A percentile compares a stretch with the other conserved stretches of the same genome.
Conservation (phyloP, 2,113 vertebrate species). For the Mobula birostris region DNA sequence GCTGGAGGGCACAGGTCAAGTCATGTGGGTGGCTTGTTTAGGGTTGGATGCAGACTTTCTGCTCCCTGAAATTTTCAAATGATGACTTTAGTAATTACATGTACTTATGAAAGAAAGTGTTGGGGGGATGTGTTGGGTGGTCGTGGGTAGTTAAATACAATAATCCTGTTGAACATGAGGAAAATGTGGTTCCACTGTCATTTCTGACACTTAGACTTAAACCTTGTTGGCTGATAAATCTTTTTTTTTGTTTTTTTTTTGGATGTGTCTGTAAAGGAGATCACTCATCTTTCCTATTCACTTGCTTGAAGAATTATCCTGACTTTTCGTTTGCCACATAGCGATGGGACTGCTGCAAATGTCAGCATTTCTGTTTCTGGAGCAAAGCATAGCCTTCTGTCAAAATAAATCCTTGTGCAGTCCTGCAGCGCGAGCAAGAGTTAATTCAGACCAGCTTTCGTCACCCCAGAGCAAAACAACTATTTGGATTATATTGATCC, state of each 20-base stretch:
- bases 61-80: background rate
- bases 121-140: too few relatives aligned
- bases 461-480: background rate
- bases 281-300: background rate
- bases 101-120: background rate
- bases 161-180: background rate
- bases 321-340: background rate
- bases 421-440: background rate
- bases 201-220: background rate
- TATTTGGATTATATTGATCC: constrained; percentile 12
- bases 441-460: background rate
- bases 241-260: background rate
- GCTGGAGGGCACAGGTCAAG: background rate
- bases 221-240: background rate
- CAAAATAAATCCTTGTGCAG: background rate
- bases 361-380: background rate
- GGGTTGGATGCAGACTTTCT: background rate
- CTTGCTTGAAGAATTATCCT: background rate
- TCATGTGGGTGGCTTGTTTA: background rate
- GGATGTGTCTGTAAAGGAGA: background rate
- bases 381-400: constrained; percentile 4
- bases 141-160: background rate
- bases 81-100: background rate
- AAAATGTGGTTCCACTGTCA: background rate
- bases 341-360: background rate